Percentiles rank a stretch among this genome's conserved stretches.
phyloP scores from a whole-genome alignment of 2,888 invertebrate species.

The Tinea pellionella region DNA sequence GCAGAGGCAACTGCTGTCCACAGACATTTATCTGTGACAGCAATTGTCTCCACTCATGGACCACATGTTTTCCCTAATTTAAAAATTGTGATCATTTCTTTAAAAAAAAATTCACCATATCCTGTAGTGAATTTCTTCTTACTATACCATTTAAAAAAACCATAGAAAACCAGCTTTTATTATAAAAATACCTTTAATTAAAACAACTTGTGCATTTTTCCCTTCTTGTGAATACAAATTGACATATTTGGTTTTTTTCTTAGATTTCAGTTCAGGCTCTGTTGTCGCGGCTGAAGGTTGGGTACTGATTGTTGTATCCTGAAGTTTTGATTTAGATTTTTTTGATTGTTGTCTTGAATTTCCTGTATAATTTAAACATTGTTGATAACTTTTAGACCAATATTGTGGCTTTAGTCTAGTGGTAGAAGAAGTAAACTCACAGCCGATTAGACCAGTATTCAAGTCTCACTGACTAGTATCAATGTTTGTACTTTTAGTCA shows the following conservation, averaged over 20 bases:
- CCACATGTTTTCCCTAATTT: no score
- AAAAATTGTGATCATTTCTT: no score
- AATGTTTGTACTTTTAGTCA: no score
- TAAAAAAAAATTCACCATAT: no score
- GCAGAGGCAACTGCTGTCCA: no score
- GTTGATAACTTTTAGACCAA: constrained; percentile 13
- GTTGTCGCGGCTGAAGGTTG: constrained; percentile 22
- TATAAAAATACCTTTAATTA: constrained; percentile 51
- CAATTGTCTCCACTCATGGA: no score
- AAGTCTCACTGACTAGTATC: no score
- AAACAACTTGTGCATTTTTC: constrained; percentile 64
- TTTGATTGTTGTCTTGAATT: constrained; percentile 41
- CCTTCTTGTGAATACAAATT: constrained; percentile 82
- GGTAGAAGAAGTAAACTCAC: no score
- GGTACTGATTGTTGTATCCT: constrained; percentile 18
- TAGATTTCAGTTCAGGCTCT: constrained; percentile 36
- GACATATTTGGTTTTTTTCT: constrained; percentile 79
- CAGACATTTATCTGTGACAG: no score
- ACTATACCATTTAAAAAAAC: no score
- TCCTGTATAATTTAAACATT: constrained; percentile 16
- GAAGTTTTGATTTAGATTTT: constrained; percentile 32
- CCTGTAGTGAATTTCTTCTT: no score
- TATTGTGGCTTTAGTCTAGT: constrained; percentile 7
- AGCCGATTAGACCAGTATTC: no score
- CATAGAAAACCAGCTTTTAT: constrained; percentile 14